A percentile compares a stretch with the other conserved stretches of the same genome.
These are phyloP conservation scores for Thaumetopoea pityocampa DNA, from an alignment of 1,140 invertebrate species.

Conservation along the genomic window DNA sequence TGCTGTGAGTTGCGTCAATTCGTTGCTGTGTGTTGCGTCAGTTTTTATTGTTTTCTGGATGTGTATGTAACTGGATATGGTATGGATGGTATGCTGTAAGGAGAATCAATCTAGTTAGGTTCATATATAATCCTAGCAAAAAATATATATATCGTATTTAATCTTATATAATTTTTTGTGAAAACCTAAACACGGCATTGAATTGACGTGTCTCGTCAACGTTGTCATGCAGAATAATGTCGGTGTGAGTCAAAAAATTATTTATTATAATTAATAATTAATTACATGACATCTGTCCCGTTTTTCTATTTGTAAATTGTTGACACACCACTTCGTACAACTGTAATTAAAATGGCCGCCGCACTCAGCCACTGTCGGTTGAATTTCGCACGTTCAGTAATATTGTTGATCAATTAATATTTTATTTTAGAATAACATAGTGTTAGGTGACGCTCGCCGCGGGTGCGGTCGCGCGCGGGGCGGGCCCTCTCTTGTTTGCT, in stretches of 20 bases:
- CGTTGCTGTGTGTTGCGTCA: too few relatives aligned
- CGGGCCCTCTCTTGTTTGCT: too few relatives aligned
- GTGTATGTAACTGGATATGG: too few relatives aligned
- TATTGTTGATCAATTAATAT: conserved; percentile 37
- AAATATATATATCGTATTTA: neutral
- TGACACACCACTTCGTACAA: conserved; percentile 45
- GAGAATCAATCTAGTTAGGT: too few relatives aligned
- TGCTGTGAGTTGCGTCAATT: too few relatives aligned
- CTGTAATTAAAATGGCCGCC: conserved; percentile 12
- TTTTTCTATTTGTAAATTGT: conserved; percentile 46
- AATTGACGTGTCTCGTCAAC: conserved; percentile 47
- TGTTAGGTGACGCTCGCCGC: conserved; percentile 32
- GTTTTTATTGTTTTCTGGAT: too few relatives aligned
- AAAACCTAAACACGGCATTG: conserved; percentile 16
- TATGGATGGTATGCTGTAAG: too few relatives aligned
- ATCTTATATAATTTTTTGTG: too few relatives aligned
- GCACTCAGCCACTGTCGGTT: too few relatives aligned
- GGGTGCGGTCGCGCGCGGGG: too few relatives aligned
- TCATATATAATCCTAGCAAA: conserved; percentile 11
- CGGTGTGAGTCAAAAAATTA: conserved; percentile 29
- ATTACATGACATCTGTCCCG: conserved; percentile 41
- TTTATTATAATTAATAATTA: conserved; percentile 33
- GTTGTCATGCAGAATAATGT: conserved; percentile 41
- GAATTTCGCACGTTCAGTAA: conserved; percentile 15
- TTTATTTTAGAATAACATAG: conserved; percentile 50